Evolutionary conservation across 2,888 invertebrate species (phyloP).

Genomic region (Spilarctia lutea): DNA sequence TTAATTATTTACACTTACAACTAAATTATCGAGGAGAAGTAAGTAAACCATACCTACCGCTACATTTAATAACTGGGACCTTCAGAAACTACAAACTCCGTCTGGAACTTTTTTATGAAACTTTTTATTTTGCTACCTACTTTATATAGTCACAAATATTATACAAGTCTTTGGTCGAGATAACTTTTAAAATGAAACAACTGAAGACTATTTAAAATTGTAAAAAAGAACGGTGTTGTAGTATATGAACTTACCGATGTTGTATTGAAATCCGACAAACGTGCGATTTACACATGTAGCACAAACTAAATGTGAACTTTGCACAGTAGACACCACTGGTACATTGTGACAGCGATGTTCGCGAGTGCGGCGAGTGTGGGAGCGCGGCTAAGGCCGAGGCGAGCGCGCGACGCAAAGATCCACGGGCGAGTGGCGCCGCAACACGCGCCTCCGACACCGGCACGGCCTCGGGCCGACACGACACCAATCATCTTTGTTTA

Average conservation of each 20-base stretch:
- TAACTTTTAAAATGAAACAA: neutral
- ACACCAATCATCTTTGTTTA: neutral
- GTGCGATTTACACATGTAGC: neutral
- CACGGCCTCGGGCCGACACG: neutral
- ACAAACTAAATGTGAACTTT: neutral
- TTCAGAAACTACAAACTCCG: neutral
- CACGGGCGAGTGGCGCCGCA: neutral
- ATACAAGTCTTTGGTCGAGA: neutral
- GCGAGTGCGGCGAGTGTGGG: neutral
- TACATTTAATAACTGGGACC: neutral
- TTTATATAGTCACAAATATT: neutral
- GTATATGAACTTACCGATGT: neutral
- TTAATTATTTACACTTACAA: too few relatives aligned
- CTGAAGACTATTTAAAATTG: neutral
- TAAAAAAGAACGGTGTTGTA: neutral
- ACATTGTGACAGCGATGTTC: neutral
- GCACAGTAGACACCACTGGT: neutral
- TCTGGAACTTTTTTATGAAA: neutral
- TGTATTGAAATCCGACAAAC: neutral
- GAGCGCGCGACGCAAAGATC: conserved; percentile 3
- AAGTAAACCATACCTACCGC: neutral
- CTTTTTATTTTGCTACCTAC: neutral
- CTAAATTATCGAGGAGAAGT: neutral
- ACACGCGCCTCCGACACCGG: neutral
- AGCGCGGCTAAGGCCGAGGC: neutral